Evolutionary conservation across 2,113 vertebrate species (phyloP), one percentile per base, ranked within the genome.

Genomic region (Rhinoderma darwinii): DNA sequence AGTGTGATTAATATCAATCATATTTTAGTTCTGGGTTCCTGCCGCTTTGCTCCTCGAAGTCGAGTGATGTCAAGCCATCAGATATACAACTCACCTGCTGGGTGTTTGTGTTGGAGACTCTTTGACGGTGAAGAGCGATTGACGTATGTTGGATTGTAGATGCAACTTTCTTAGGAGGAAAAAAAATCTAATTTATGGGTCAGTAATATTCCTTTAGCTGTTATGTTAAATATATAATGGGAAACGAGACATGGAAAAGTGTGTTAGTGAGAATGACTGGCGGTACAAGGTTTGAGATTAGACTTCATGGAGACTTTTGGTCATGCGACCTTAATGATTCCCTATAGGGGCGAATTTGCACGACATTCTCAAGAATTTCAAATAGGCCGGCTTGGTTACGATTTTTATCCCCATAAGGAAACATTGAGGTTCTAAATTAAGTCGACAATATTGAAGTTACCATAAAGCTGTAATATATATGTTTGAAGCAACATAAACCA

Each of bases 1-100:
- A 75, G 79, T 75, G 79, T 44, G 78, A 82, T 81, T 56, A 74
- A 22, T 87, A 82, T 87, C 78, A 82, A 63, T 74, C 37, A 79
- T 51, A 81, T 70, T 80, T 70, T 39, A 27, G 50, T 47, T 54
- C 27, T 35, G 32, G 76, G 61, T 27, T 79, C 51, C 39, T 59
- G 37, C 27, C n/a, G 25, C 54, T 50, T 74, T 59, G 44, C 18
- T 86, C 66, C 66, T 81, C 1, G 37, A 66, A 82, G 84, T 50
- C 72, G n/a, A 14, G 50, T 27, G 72, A 59, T 75, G 72, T 84
- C 68, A 84, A 54, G 4, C 17, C 37, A 59, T 76, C 37, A 68
- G 50, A 86, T 78, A 25, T 80, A 72, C 84, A 59, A 35, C 41
- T 87, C 35, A 51, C 84, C 85, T 61, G 78, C 77, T 72, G 66